Conservation (phyloP, 2,113 vertebrate genomes). For the Gymnobelideus leadbeateri region DNA sequence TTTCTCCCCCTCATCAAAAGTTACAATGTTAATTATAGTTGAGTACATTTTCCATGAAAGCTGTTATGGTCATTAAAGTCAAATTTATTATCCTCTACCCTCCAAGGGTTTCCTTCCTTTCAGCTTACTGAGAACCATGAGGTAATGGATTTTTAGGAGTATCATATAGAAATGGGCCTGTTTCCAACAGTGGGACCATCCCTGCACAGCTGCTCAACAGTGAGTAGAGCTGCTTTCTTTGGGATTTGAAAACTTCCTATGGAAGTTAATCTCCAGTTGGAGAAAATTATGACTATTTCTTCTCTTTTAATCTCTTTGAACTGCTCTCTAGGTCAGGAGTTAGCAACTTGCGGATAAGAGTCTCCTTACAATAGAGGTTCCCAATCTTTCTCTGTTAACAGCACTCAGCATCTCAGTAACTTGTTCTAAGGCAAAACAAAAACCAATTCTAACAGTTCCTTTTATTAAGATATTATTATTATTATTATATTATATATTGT, state of each 20-base stretch:
- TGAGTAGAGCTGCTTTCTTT: background rate
- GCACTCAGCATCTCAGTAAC: background rate
- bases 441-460: background rate
- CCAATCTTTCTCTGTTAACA: background rate
- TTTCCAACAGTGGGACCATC: background rate
- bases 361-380: background rate
- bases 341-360: background rate
- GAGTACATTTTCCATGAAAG: slow-evolving; percentile 6
- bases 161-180: background rate
- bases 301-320: background rate
- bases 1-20: background rate
- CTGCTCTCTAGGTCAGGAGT: background rate
- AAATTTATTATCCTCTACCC: background rate
- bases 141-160: background rate
- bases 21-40: background rate
- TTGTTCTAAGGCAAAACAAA: background rate
- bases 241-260: background rate
- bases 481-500: too few relatives aligned
- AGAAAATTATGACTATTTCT: background rate
- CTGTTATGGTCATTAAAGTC: background rate
- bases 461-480: too few relatives aligned
- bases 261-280: background rate
- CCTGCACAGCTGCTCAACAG: background rate
- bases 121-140: background rate
- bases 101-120: background rate